A percentile compares a stretch with the other conserved stretches of the same genome.
phyloP scores from a whole-genome alignment of 2,888 invertebrate genomes.

The Hermaeophaga mercurialis region DNA sequence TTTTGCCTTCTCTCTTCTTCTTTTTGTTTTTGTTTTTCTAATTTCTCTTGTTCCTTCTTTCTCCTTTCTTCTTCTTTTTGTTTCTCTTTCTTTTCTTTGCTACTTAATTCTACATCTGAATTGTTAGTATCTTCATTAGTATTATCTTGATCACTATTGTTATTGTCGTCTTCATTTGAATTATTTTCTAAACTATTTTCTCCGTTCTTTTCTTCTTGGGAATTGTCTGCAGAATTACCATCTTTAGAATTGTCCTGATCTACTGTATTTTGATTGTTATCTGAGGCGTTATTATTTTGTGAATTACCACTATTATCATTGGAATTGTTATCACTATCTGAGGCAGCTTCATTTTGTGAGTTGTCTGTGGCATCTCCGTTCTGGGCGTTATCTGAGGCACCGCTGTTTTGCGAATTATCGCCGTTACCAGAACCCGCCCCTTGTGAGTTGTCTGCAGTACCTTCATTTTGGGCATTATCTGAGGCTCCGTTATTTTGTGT shows the following conservation, averaged over 20 bases:
- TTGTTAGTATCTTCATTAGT: not conserved
- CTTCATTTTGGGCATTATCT: not conserved
- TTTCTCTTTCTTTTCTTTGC: not conserved
- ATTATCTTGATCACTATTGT: not conserved
- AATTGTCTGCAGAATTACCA: not conserved
- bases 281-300: not conserved
- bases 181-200: no score
- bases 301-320: not conserved
- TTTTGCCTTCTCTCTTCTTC: not conserved
- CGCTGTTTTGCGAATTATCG: not conserved
- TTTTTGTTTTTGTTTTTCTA: not conserved
- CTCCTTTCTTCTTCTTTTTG: not conserved
- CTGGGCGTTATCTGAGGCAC: not conserved
- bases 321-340: not conserved
- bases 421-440: not conserved
- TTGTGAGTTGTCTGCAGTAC: not conserved
- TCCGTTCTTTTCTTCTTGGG: not conserved
- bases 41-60: not conserved
- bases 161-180: not conserved
- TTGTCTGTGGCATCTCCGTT: not conserved
- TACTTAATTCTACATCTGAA: not conserved
- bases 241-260: not conserved
- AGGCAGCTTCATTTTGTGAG: not conserved
- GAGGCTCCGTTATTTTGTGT: not conserved
- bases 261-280: not conserved